A percentile compares a stretch with the other conserved stretches of the same genome.
Evolutionary conservation across 1,140 invertebrate genomes (phyloP).

Genomic region (Bombus ignitus): DNA sequence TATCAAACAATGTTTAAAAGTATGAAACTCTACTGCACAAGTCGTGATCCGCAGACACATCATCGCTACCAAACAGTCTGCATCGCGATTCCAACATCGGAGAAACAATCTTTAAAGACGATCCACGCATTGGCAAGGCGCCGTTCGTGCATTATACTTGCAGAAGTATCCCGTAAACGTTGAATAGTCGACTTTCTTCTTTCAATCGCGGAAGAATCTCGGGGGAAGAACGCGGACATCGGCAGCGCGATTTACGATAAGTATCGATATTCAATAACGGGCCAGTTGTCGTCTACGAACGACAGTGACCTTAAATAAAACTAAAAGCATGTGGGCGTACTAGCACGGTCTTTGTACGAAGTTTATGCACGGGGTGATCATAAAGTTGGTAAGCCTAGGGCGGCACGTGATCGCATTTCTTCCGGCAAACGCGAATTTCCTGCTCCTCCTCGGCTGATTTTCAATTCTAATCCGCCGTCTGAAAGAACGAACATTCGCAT

Average conservation of each 20-base stretch:
- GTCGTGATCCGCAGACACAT: background rate
- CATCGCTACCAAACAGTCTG: background rate
- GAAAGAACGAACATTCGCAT: background rate
- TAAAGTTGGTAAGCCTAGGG: constrained; percentile 2
- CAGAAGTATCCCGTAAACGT: background rate
- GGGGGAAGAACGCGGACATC: background rate
- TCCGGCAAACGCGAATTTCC: background rate
- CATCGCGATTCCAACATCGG: too few relatives aligned
- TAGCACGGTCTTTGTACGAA: background rate
- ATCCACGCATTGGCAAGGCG: background rate
- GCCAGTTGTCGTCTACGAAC: background rate
- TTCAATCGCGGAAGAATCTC: background rate
- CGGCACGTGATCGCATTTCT: background rate
- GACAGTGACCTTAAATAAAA: constrained; percentile 37
- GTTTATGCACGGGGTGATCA: constrained; percentile 17
- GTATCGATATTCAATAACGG: constrained; percentile 48
- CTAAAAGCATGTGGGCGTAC: background rate
- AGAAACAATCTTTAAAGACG: background rate
- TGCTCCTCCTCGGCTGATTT: background rate
- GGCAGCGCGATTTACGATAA: constrained; percentile 6
- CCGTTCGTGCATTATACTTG: constrained; percentile 1
- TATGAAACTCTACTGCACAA: background rate
- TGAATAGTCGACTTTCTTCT: background rate
- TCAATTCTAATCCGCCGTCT: constrained; percentile 6
- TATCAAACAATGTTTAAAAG: background rate